Conservation (phyloP, 2,113 vertebrate species). For the Speoplatyrhinus poulsoni region DNA sequence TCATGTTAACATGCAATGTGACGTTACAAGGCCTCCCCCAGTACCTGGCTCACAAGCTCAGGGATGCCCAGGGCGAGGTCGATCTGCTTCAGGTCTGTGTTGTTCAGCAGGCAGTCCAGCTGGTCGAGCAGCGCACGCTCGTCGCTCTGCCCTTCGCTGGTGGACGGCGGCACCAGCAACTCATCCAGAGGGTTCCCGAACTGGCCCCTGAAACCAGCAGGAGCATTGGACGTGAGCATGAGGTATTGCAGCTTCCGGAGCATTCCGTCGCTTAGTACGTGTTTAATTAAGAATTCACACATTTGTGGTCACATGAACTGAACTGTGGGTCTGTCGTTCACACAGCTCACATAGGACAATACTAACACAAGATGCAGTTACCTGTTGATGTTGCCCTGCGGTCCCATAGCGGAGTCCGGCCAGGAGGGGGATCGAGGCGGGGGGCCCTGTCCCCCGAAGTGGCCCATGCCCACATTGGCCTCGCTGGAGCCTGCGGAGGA, state of each 20-base stretch:
- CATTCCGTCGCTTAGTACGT: too few relatives aligned
- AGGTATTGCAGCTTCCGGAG: not conserved
- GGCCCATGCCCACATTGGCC: conserved; percentile 43
- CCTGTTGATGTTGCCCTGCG: conserved; percentile 47
- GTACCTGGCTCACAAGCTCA: conserved; percentile 94
- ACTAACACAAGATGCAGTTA: too few relatives aligned
- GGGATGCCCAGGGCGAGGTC: conserved; percentile 96
- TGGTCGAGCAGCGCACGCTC: conserved; percentile 93
- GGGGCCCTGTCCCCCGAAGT: conserved; percentile 49
- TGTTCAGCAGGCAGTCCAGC: conserved; percentile 91
- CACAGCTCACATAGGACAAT: too few relatives aligned
- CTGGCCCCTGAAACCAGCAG: conserved; percentile 51
- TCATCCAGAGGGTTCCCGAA: conserved; percentile 84
- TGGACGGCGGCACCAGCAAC: conserved; percentile 86
- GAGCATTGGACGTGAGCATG: not conserved
- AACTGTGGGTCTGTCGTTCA: too few relatives aligned
- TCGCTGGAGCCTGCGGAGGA: conserved; percentile 81
- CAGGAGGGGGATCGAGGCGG: not conserved
- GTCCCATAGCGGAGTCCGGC: not conserved
- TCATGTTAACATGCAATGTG: too few relatives aligned
- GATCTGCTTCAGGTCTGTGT: conserved; percentile 95
- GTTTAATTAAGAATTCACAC: too few relatives aligned
- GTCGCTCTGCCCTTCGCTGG: conserved; percentile 90
- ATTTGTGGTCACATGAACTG: too few relatives aligned
- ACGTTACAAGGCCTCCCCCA: too few relatives aligned